Conservation (phyloP, 2,113 vertebrate species). For the Vireo altiloquus region DNA sequence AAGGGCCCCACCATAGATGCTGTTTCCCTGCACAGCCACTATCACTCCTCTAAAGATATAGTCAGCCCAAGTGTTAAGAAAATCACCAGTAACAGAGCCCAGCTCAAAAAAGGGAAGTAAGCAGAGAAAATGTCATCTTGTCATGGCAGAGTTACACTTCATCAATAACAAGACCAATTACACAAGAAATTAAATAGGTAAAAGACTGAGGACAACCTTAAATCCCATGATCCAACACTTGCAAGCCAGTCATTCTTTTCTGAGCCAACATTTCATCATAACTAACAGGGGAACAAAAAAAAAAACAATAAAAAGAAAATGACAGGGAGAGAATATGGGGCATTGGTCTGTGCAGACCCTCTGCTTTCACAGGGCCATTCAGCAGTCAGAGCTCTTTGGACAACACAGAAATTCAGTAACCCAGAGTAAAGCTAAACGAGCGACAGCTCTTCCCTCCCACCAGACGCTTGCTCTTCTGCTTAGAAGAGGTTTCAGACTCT, state of each 20-base stretch:
- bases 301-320: no score
- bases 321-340: not conserved
- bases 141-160: not conserved
- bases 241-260: not conserved
- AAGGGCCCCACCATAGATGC: not conserved
- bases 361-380: not conserved
- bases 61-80: not conserved
- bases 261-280: not conserved
- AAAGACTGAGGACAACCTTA: not conserved
- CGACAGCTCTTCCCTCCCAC: conserved; percentile 78
- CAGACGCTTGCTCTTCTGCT: conserved; percentile 66
- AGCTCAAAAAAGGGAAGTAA: not conserved
- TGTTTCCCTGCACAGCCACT: not conserved
- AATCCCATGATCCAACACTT: not conserved
- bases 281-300: not conserved
- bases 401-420: conserved; percentile 31
- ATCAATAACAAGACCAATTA: not conserved
- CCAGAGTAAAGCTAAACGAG: conserved; percentile 81
- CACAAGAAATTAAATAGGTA: not conserved
- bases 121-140: not conserved
- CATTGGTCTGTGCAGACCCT: not conserved
- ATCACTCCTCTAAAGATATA: not conserved
- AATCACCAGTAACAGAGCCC: not conserved
- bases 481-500: conserved; percentile 12
- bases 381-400: not conserved